Conservation (phyloP, 1,140 invertebrate species). For the Drosophila burlai region DNA sequence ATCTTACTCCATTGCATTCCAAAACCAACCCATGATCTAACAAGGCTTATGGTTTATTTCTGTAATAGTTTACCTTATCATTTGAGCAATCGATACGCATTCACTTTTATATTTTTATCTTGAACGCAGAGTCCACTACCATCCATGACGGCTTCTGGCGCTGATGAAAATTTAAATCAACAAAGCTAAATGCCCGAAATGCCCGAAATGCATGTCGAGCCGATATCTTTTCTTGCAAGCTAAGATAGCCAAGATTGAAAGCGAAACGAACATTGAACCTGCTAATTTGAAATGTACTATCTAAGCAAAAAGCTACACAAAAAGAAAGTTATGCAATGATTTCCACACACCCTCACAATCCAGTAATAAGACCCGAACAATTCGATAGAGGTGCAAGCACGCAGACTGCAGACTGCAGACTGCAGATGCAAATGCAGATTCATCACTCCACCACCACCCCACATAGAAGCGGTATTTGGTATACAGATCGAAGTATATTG, state of each 20-base stretch:
- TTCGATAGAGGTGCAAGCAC: conserved; percentile 53
- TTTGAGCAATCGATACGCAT: conserved; percentile 68
- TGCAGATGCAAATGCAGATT: conserved; percentile 40
- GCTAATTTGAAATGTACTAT: conserved; percentile 62
- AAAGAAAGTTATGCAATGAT: conserved; percentile 63
- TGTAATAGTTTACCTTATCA: conserved; percentile 42
- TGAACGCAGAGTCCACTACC: conserved; percentile 85
- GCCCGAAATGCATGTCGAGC: conserved; percentile 71
- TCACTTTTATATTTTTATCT: conserved; percentile 76
- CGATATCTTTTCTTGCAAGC: conserved; percentile 50
- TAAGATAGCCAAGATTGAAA: conserved; percentile 34
- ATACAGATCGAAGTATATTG: conserved; percentile 64
- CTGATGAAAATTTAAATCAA: conserved; percentile 85
- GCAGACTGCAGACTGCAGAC: conserved; percentile 35
- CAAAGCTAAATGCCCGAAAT: conserved; percentile 84
- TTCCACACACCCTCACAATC: conserved; percentile 58
- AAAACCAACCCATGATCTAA: conserved; percentile 37
- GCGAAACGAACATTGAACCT: conserved; percentile 48
- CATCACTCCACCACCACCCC: conserved; percentile 48
- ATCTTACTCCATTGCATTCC: conserved; percentile 20
- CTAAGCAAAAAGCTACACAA: conserved; percentile 66
- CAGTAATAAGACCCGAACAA: conserved; percentile 39
- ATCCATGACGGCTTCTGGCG: conserved; percentile 85
- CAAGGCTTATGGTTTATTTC: conserved; percentile 51
- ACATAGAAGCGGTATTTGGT: conserved; percentile 53